A percentile compares a stretch with the other conserved stretches of the same genome.
phyloP scores from a whole-genome alignment of 2,888 invertebrate species.

The Yponomeuta malinellus region DNA sequence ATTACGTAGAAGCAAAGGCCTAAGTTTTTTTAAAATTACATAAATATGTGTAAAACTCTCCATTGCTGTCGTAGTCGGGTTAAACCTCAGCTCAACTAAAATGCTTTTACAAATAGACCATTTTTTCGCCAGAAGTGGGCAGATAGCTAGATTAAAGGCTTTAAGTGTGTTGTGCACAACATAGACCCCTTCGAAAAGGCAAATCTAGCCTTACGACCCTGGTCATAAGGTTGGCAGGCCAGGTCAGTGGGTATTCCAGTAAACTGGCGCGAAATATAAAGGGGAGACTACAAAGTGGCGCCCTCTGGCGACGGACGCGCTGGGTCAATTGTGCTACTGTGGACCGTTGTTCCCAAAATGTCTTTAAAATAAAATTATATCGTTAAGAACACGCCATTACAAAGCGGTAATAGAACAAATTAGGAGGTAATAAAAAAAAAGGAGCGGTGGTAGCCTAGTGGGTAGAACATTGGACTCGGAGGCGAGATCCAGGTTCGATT shows the following conservation, averaged over 20 bases:
- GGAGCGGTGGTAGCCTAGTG: no score
- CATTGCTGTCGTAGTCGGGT: background rate
- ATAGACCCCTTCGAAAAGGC: background rate
- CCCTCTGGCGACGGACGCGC: background rate
- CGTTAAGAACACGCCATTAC: no score
- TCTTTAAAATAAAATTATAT: no score
- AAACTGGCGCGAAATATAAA: background rate
- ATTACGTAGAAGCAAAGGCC: no score
- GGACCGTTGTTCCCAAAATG: background rate
- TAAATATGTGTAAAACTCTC: no score
- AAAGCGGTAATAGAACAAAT: no score
- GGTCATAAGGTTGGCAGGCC: background rate
- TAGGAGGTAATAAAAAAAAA: no score
- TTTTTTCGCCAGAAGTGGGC: background rate
- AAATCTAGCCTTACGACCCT: background rate
- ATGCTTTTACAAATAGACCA: background rate
- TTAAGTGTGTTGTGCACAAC: background rate
- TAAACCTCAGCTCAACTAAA: background rate
- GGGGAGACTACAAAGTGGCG: background rate
- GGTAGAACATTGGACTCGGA: no score
- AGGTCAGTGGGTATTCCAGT: background rate
- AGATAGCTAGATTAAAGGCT: constrained; percentile 1
- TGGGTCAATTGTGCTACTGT: background rate
- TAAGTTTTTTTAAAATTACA: no score
- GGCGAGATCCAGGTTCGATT: no score